Evolutionary conservation across 2,113 vertebrate species (phyloP), one percentile per base, ranked within the genome.

Genomic region (Rousettus leschenaultii): DNA sequence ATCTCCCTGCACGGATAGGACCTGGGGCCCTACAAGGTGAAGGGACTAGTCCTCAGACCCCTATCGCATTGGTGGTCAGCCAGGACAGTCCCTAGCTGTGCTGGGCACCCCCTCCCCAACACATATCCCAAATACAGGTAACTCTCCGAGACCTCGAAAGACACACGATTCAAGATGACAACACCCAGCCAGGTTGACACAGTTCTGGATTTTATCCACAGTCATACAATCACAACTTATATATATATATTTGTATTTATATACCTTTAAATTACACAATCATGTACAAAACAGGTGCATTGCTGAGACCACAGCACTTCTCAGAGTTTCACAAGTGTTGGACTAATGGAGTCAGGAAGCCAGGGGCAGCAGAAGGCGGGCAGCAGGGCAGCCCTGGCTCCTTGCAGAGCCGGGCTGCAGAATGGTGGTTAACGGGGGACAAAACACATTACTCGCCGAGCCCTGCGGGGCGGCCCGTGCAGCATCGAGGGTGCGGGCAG

Each of bases 261-360:
- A 98, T 97, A 98, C 96, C 98, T 99, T 99, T 99, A 99, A 99
- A 99, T 99, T 99, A 99, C 99, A 99, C 99, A 98, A 98, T 99
- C 99, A 99, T 99, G 98, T 99, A 99, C 99, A 99, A 99, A 99
- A 99, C 98, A 98, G 99, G 99, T 98, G 98, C 97, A 94, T 98
- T 99, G 98, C 99, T 99, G 99, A 99, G 98, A 98, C 98, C 98
- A 98, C 98, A 96, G 98, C 98, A 99, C 99, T 98, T 98, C 97
- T 98, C 97, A 98, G 98, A 98, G 94, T 83, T 93, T 97, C 97
- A 98, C 97, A 95, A 95, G 97, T 96, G 96, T 97, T 28, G 40
- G 97, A 97, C 96, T 83, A 98, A 98, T 95, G 97, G 89, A 95
- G 70, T 93, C 93, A 96, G 96, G 96, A 94, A 96, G 96, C 97